These are phyloP conservation scores for Pogonomyrmex californicus DNA, from an alignment of 1,140 invertebrate genomes.

Conservation along the genomic window DNA sequence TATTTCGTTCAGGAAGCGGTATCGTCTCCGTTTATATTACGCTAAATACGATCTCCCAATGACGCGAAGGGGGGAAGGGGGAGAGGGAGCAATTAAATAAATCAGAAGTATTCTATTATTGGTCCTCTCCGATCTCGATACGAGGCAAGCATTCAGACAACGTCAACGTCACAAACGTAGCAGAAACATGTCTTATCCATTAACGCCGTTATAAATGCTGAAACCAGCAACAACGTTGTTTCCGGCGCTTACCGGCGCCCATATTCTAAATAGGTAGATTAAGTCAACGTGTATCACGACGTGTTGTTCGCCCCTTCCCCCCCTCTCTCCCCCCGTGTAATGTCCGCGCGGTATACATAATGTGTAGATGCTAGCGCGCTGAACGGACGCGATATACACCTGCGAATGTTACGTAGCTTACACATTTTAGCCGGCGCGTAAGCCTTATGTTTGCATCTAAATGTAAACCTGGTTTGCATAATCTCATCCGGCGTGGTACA, in stretches of 20 bases:
- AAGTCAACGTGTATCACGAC: constrained; percentile 49
- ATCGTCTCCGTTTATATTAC: background rate
- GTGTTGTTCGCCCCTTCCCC: too few relatives aligned
- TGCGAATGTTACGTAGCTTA: constrained; percentile 41
- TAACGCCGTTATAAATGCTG: constrained; percentile 29
- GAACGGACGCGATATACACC: constrained; percentile 26
- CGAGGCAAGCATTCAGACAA: background rate
- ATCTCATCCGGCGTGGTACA: constrained; percentile 50
- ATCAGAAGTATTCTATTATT: background rate
- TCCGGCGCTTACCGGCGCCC: constrained; percentile 11
- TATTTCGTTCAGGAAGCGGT: background rate
- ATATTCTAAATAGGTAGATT: constrained; percentile 50
- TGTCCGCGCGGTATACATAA: constrained; percentile 41
- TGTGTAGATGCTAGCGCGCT: background rate
- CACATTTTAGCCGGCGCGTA: constrained; percentile 45
- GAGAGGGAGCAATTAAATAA: background rate
- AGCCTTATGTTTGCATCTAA: constrained; percentile 64
- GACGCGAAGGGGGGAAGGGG: too few relatives aligned
- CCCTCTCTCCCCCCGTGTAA: background rate
- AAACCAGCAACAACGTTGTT: constrained; percentile 7
- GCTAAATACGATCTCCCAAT: background rate
- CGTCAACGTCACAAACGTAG: background rate
- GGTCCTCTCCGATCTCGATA: background rate
- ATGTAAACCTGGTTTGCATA: constrained; percentile 62
- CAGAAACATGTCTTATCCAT: constrained; percentile 46